Base-by-base conservation (phyloP, 2,888 invertebrate species). In the Nomada lathburiana region DNA sequence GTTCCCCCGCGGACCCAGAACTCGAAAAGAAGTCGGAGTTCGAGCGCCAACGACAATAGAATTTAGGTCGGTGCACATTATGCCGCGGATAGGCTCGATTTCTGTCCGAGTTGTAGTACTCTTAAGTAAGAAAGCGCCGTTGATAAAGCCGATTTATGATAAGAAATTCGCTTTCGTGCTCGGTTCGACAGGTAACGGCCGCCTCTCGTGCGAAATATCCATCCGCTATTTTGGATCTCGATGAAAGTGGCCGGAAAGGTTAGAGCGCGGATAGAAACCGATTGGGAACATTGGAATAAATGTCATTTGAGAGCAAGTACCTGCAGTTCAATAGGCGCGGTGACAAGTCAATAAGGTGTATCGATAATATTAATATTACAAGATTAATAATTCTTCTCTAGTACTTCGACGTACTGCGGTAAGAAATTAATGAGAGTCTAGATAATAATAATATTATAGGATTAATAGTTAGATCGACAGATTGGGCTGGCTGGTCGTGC, bases 41-140 rank as follows among this genome's bases (percentile, higher is more conserved):
- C 74, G 26, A 59, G 29, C 64, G 53, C 42, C 57, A 76, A 55
- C 62, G 82, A 83, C 77, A 83, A 83, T 82, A 44, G 74, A 71
- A 84, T 80, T 80, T 68, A 71, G 82, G 74, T 83, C 71, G 76
- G 26, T 36, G 53, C 60, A 70, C 60, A 69, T 73, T 75, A 65
- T 60, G 59, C 60, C 36, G 29, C 44, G 50, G 53, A 53, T 36
- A 59, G 44, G 52, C n/a, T 72, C 82, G 71, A 82, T 78, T 57
- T 78, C 75, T 59, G 52, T 10, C 47, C 11, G 26, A 44, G 71
- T 36, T 67, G 57, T 53, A 23, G 65, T n/a, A n/a, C 11, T 26
- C 29, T 18, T 42, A 36, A 60, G 62, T 16, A 68, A 64, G 71
- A 76, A 72, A 80, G 60, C 42, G 57, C 16, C 3, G 62, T 53